Percentiles rank a stretch among this genome's conserved stretches.
Evolutionary conservation across 2,797 vertebrate genomes (phyloP).

Genomic region (Poecilia velifera): DNA sequence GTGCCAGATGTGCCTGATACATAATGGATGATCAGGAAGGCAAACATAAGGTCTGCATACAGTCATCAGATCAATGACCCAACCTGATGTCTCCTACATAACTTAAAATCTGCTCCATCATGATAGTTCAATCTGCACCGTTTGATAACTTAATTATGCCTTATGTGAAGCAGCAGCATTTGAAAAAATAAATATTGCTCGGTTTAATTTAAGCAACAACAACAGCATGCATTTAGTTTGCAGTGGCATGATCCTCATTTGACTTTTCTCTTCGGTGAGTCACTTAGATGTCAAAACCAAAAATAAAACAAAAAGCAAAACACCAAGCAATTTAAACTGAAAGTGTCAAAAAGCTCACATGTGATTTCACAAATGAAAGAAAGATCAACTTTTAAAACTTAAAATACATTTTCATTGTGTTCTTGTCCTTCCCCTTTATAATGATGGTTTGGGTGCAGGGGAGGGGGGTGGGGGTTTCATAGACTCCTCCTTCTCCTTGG

Average conservation of each 20-base stretch:
- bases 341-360: not conserved
- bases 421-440: constrained; percentile 1
- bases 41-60: constrained; percentile 44
- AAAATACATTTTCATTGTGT: not conserved
- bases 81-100: constrained; percentile 19
- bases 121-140: constrained; percentile 1
- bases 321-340: not conserved
- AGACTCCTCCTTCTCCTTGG: constrained; percentile 51
- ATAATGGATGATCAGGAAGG: constrained; percentile 69
- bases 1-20: constrained; percentile 71
- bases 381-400: not conserved
- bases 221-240: not conserved
- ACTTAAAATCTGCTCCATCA: constrained; percentile 6
- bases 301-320: not conserved
- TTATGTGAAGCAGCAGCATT: not conserved
- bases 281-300: not conserved
- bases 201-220: not conserved
- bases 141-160: constrained; percentile 8
- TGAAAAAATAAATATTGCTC: not conserved
- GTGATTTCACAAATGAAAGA: not conserved
- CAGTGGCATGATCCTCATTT: not conserved
- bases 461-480: constrained; percentile 49
- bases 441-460: constrained; percentile 49
- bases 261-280: not conserved
- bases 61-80: constrained; percentile 27